phyloP scores from a whole-genome alignment of 1,140 invertebrate genomes.

The Microplitis mediator region DNA sequence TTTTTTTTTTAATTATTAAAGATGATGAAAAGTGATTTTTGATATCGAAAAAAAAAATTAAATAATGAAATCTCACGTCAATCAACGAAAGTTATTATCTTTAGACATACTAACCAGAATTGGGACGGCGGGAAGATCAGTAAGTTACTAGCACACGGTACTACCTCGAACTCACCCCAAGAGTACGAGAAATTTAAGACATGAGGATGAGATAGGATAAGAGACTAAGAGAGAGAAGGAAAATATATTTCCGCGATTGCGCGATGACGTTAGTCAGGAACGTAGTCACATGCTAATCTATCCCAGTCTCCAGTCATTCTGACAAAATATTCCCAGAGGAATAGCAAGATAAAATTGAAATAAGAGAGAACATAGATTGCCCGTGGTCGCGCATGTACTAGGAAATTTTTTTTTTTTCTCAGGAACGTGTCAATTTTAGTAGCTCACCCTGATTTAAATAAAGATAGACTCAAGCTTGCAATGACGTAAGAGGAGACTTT shows the following conservation, averaged over 20 bases:
- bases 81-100: conserved; percentile 7
- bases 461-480: conserved; percentile 7
- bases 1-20: too few relatives aligned
- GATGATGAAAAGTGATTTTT: too few relatives aligned
- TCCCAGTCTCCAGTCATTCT: conserved; percentile 1
- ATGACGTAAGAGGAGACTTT: conserved; percentile 13
- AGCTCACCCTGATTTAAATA: conserved; percentile 29
- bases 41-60: background rate
- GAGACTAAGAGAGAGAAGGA: background rate
- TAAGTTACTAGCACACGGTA: conserved; percentile 60
- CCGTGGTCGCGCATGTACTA: conserved; percentile 15
- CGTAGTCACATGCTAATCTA: conserved; percentile 1
- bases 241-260: conserved; percentile 28
- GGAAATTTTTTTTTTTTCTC: background rate
- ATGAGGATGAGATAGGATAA: background rate
- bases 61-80: background rate
- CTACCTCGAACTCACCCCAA: conserved; percentile 33
- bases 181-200: background rate
- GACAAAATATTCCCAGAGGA: conserved; percentile 1
- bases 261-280: conserved; percentile 18
- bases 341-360: background rate
- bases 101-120: conserved; percentile 54
- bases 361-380: background rate
- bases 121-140: conserved; percentile 51
- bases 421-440: conserved; percentile 31